Evolutionary conservation across 53 echinoderm and acorn worm species (phyloP).

Genomic region (Arbacia lixula): DNA sequence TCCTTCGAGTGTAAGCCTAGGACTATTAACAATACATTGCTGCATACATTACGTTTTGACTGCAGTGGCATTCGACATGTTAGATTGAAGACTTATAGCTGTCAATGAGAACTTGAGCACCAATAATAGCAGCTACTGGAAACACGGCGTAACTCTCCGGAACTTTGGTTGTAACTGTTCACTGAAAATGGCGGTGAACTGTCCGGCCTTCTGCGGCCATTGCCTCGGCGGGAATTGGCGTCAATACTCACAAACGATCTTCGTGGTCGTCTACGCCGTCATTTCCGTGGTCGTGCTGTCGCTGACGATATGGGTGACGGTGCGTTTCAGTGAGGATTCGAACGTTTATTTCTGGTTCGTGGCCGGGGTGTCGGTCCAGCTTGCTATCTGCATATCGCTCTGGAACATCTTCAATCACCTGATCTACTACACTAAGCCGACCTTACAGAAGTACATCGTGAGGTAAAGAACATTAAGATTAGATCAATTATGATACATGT

Average conservation of each 20-base stretch:
- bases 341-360: constrained; percentile 48
- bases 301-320: constrained; percentile 34
- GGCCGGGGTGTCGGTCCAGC: constrained; percentile 49
- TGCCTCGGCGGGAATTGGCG: constrained; percentile 33
- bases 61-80: no score
- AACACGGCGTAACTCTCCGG: no score
- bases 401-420: constrained; percentile 92
- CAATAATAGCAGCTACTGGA: no score
- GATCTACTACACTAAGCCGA: constrained; percentile 79
- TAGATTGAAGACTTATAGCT: no score
- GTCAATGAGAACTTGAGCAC: no score
- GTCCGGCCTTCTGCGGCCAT: background rate
- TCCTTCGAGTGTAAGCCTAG: no score
- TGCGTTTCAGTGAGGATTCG: constrained; percentile 1
- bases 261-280: constrained; percentile 27
- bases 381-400: constrained; percentile 80
- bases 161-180: no score
- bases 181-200: constrained; percentile 53
- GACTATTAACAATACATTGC: no score
- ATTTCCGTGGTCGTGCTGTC: background rate
- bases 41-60: no score
- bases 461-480: constrained; percentile 83
- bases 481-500: no score
- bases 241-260: constrained; percentile 22
- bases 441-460: constrained; percentile 81